A percentile compares a stretch with the other conserved stretches of the same genome.
Evolutionary conservation across 2,113 vertebrate species (phyloP).

Genomic region (Petroica traversi): DNA sequence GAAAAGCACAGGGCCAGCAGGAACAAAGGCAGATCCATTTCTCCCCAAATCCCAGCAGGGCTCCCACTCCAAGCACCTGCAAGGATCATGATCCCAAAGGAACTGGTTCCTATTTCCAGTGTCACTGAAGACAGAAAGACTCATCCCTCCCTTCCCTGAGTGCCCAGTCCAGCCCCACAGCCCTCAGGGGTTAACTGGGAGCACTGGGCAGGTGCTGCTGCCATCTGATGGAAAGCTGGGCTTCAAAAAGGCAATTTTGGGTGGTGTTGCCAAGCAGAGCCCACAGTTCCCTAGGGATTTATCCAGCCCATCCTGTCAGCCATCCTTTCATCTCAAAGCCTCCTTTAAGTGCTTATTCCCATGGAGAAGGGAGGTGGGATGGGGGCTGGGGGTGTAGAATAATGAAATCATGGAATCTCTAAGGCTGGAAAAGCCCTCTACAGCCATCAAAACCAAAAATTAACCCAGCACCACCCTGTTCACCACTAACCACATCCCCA

Average conservation of each 20-base stretch:
- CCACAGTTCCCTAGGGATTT: background rate
- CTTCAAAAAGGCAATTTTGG: background rate
- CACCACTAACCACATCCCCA: background rate
- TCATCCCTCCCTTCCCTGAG: background rate
- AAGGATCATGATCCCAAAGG: fast-evolving
- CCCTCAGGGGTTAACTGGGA: background rate
- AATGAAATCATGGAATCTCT: background rate
- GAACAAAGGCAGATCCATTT: background rate
- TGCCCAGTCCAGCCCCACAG: background rate
- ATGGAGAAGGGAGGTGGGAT: background rate
- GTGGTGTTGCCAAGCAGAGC: background rate
- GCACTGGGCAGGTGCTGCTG: background rate
- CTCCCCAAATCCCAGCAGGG: background rate
- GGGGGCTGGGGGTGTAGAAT: background rate
- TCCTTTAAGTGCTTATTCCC: background rate
- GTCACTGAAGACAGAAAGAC: background rate
- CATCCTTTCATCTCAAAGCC: background rate
- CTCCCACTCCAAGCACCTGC: background rate
- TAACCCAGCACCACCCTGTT: background rate
- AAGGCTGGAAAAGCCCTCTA: background rate
- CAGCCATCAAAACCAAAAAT: background rate
- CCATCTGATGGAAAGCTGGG: background rate
- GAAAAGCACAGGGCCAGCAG: background rate
- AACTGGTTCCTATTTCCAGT: background rate
- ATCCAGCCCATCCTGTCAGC: background rate